Evolutionary conservation across 2,113 vertebrate species (phyloP), one percentile per base, ranked within the genome.

Genomic region (Pholis gunnellus): DNA sequence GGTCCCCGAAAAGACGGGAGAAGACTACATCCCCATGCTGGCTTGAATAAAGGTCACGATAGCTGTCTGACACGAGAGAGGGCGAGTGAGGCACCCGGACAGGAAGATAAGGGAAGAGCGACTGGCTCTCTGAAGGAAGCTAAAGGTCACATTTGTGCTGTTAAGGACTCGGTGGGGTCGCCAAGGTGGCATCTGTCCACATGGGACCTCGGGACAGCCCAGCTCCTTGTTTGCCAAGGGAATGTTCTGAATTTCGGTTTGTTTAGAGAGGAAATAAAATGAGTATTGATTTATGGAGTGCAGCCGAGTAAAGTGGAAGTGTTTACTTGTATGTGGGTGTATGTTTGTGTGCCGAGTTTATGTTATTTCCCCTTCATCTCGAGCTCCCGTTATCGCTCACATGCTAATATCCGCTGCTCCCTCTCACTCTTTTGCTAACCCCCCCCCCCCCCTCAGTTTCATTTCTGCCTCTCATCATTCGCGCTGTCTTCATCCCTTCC

Each of bases 1-100:
- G 61, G 76, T 79, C 25, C 60, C 66, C 75, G 1, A 13, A 9
- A 78, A 76, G 70, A 84, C 31, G 60, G 6, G 1, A 70, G 42
- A 73, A 48, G 83, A 72, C 56, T 25, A 42, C 68, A 81, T 82
- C 74, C 87, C 69, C 68, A 42, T 25, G 77, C 69, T 75, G 82
- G 64, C 78, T 81, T 78, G 72, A 77, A 75, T 87, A 91, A 93
- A 91, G 90, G 92, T 94, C 91, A 90, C 69, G 18, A 15, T 42
- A 70, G 17, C 54, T 78, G 60, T 48, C 72, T 83, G 76, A 85
- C 78, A 72, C 27, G 6, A 50, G 72, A 77, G 63, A 69, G 72
- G 71, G 59, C 0, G 1, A 57, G 25, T 56, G 46, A 88, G 84
- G 54, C 68, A 66, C 42, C 74, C 1, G 29, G 72, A 78, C 72